These are phyloP conservation scores for Mormyrus iriodes DNA, from an alignment of 2,113 vertebrate species.

Conservation along the genomic window DNA sequence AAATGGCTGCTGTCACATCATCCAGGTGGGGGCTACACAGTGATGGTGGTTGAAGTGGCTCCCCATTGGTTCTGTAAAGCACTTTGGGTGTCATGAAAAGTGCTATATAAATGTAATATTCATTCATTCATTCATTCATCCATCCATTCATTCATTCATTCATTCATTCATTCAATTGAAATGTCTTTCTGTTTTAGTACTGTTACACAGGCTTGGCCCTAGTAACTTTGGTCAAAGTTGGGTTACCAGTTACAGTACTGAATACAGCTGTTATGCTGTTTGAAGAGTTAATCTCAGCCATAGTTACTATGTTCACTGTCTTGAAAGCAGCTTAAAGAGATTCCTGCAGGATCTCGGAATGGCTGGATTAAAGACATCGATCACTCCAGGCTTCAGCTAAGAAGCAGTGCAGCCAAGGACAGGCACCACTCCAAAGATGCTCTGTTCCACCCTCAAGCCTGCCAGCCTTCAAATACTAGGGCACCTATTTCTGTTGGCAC, in stretches of 20 bases:
- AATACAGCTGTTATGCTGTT: neutral
- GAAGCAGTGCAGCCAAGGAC: slow-evolving; percentile 3
- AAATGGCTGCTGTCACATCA: neutral
- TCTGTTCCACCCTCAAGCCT: neutral
- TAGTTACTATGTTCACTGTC: neutral
- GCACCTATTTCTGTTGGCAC: slow-evolving; percentile 2
- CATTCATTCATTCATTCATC: neutral
- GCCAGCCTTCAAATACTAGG: neutral
- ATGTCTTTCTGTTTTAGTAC: neutral
- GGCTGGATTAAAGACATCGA: neutral
- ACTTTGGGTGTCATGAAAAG: neutral
- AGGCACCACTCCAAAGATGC: neutral
- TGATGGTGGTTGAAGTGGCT: neutral
- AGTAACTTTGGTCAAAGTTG: neutral
- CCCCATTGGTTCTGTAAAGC: neutral
- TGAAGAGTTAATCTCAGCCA: neutral
- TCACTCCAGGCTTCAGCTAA: neutral
- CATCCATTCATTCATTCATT: no score
- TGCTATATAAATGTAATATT: neutral
- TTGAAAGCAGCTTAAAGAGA: neutral
- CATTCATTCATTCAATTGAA: neutral
- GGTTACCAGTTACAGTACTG: neutral
- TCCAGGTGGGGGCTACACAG: neutral
- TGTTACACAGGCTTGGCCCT: neutral
- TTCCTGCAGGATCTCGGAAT: neutral